These are phyloP conservation scores for Hyles vespertilio DNA, from an alignment of 1,140 invertebrate species.

Conservation along the genomic window DNA sequence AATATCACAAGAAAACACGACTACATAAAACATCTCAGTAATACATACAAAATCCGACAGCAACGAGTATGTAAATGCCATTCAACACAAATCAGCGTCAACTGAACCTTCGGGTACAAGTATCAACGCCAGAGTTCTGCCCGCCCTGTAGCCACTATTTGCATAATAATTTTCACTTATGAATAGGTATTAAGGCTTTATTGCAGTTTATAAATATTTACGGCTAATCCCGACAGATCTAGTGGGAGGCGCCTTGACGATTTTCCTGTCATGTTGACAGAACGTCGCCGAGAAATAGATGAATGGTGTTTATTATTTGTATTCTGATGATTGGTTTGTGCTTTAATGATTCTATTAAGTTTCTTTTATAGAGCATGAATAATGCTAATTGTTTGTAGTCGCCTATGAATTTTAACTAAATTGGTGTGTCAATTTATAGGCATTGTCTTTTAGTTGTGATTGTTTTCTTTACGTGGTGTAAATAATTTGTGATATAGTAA, in stretches of 20 bases:
- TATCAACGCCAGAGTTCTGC: constrained; percentile 44
- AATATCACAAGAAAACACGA: no score
- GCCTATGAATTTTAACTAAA: no score
- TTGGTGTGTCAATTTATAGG: no score
- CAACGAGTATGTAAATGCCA: constrained; percentile 4
- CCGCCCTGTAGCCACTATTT: constrained; percentile 62
- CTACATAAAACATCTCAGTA: no score
- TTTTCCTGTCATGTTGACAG: constrained; percentile 57
- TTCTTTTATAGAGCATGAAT: constrained; percentile 20
- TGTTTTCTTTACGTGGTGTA: neutral
- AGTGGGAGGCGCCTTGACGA: constrained; percentile 46
- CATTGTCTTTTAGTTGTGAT: neutral
- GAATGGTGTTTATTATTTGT: constrained; percentile 50
- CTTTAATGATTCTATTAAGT: constrained; percentile 27
- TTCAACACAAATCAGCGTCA: constrained; percentile 32
- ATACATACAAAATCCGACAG: no score
- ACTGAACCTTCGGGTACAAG: constrained; percentile 34
- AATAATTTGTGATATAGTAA: no score
- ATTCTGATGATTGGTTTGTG: constrained; percentile 14
- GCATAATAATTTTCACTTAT: constrained; percentile 76
- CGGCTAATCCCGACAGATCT: constrained; percentile 36
- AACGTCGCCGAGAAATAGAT: constrained; percentile 49
- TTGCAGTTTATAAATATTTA: constrained; percentile 71
- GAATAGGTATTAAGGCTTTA: constrained; percentile 71
- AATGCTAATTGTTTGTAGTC: no score